Percentiles rank a stretch among this genome's conserved stretches.
phyloP scores from a whole-genome alignment of 2,113 vertebrate species.

The Grammomys surdaster region DNA sequence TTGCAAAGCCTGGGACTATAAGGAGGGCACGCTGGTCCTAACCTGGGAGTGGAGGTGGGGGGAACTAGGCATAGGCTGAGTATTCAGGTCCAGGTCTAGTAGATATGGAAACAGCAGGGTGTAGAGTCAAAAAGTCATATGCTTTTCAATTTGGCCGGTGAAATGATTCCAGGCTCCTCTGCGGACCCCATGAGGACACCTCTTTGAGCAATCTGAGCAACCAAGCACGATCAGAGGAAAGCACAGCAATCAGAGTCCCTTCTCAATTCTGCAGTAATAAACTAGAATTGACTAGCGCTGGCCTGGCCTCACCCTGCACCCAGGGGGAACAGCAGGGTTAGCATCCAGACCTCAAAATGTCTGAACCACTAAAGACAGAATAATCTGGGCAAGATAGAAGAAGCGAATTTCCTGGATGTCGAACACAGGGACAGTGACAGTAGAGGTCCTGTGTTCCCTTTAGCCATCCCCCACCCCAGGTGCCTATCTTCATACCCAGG shows the following conservation, averaged over 20 bases:
- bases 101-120: fast-evolving
- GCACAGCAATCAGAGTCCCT: not conserved
- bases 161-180: not conserved
- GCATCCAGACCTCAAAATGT: not conserved
- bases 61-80: not conserved
- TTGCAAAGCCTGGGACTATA: not conserved
- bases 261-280: not conserved
- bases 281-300: not conserved
- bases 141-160: not conserved
- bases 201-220: not conserved
- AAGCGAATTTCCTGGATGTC: too few relatives aligned
- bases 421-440: not conserved
- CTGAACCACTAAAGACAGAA: not conserved
- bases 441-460: not conserved
- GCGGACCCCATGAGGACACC: not conserved
- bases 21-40: too few relatives aligned
- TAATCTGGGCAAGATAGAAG: not conserved
- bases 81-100: not conserved
- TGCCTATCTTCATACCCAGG: too few relatives aligned
- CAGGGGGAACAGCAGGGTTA: not conserved
- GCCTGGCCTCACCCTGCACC: not conserved
- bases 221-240: not conserved
- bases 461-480: not conserved
- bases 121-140: not conserved
- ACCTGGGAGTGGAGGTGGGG: fast-evolving